phyloP scores from a whole-genome alignment of 2,888 invertebrate genomes.

The Notodonta ziczac region DNA sequence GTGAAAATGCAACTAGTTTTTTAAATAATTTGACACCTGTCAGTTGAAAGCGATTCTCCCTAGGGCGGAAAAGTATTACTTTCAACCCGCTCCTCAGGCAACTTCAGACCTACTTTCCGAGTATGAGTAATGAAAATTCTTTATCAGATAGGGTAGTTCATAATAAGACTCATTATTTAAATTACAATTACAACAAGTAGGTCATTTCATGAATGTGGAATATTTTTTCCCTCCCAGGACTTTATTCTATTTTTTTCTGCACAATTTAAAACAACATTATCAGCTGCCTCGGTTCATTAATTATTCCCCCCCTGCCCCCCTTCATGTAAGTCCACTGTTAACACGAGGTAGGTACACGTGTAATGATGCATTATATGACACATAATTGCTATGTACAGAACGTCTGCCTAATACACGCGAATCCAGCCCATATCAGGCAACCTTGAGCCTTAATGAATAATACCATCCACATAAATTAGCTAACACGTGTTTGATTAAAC shows the following conservation, averaged over 20 bases:
- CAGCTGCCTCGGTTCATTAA: slow-evolving; percentile 19
- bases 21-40: too few species aligned
- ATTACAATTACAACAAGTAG: too few species aligned
- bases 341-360: slow-evolving; percentile 18
- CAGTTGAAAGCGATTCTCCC: too few species aligned
- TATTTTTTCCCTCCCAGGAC: too few species aligned
- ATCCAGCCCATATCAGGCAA: slow-evolving; percentile 30
- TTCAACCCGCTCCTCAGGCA: too few species aligned
- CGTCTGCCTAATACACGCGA: slow-evolving; percentile 7
- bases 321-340: slow-evolving; percentile 8
- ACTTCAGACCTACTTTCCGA: too few species aligned
- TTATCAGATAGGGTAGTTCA: too few species aligned
- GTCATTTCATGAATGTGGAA: too few species aligned
- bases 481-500: background rate
- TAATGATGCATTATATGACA: slow-evolving; percentile 33
- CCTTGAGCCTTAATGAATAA: slow-evolving; percentile 37
- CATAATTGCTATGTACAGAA: slow-evolving; percentile 14
- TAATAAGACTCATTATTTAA: background rate
- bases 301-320: slow-evolving; percentile 10
- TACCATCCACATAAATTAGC: slow-evolving; percentile 19
- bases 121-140: too few species aligned
- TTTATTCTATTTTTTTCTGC: too few species aligned
- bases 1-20: too few species aligned
- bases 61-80: too few species aligned
- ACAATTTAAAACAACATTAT: slow-evolving; percentile 27